Evolutionary conservation across 2,113 vertebrate species (phyloP).

Genomic region (Pollachius pollachius): DNA sequence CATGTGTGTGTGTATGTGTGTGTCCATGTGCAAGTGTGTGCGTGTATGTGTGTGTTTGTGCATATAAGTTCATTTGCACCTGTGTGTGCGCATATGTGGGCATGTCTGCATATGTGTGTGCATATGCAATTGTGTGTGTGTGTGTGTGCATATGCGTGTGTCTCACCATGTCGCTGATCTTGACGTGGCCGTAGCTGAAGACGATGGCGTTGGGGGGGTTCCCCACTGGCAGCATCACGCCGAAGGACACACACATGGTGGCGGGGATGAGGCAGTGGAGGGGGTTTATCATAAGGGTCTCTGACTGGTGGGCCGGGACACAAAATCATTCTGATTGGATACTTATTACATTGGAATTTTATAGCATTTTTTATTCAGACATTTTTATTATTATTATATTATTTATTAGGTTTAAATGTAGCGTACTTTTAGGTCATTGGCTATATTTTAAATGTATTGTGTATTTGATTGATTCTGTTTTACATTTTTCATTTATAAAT

Average conservation of each 20-base stretch:
- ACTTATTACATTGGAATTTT: too few relatives aligned
- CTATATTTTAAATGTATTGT: too few relatives aligned
- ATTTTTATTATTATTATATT: too few relatives aligned
- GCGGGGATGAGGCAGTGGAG: conserved; percentile 94
- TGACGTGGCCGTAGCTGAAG: conserved; percentile 95
- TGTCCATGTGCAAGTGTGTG: not conserved
- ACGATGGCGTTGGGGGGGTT: conserved; percentile 98
- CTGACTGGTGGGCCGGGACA: conserved; percentile 75
- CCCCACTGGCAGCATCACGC: conserved; percentile 97
- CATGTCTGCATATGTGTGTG: not conserved
- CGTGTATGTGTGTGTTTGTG: not conserved
- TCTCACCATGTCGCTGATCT: conserved; percentile 95
- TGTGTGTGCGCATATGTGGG: not conserved
- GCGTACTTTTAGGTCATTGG: too few relatives aligned
- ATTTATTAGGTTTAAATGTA: not conserved
- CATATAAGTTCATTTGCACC: not conserved
- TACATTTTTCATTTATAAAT: too few relatives aligned
- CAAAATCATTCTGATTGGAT: too few relatives aligned
- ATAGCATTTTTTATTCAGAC: not conserved
- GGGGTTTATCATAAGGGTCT: conserved; percentile 92
- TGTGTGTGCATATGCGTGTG: not conserved
- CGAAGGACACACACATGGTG: conserved; percentile 97
- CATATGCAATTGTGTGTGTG: not conserved
- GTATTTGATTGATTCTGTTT: too few relatives aligned
- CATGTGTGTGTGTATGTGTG: too few relatives aligned